Percentiles rank a stretch among this genome's conserved stretches.
Evolutionary conservation across 2,888 invertebrate genomes (phyloP).

Genomic region (Tiliacea citrago): DNA sequence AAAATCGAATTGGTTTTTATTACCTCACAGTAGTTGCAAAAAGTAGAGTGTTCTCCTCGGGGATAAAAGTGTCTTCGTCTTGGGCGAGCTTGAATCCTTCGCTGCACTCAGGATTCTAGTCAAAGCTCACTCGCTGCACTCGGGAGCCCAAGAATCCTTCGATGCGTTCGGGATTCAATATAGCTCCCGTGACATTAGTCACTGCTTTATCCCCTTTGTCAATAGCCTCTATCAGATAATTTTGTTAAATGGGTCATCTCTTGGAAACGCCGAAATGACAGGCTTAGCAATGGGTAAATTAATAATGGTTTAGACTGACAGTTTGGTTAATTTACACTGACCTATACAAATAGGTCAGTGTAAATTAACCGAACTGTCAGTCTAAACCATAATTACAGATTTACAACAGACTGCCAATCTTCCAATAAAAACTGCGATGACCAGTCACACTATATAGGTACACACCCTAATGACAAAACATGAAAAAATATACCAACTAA

Average conservation of each 20-base stretch:
- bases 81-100: background rate
- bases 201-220: background rate
- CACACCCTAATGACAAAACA: background rate
- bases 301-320: background rate
- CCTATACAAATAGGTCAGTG: background rate
- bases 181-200: background rate
- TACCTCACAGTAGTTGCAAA: background rate
- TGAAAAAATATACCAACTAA: background rate
- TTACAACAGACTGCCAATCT: no score
- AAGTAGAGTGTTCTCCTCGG: background rate
- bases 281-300: background rate
- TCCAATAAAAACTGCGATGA: conserved; percentile 1
- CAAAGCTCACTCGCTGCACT: background rate
- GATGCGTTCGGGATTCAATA: background rate
- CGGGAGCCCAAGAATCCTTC: no score
- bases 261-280: background rate
- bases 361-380: background rate
- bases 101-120: background rate
- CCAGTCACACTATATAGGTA: background rate
- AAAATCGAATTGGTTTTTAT: background rate
- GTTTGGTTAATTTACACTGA: background rate
- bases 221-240: background rate
- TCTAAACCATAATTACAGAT: background rate
- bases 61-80: background rate
- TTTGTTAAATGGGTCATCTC: no score